Percentiles rank a stretch among this genome's conserved stretches.
These are phyloP conservation scores for Spinibarbus caldwelli DNA, from an alignment of 2,797 vertebrate species.

Conservation along the genomic window DNA sequence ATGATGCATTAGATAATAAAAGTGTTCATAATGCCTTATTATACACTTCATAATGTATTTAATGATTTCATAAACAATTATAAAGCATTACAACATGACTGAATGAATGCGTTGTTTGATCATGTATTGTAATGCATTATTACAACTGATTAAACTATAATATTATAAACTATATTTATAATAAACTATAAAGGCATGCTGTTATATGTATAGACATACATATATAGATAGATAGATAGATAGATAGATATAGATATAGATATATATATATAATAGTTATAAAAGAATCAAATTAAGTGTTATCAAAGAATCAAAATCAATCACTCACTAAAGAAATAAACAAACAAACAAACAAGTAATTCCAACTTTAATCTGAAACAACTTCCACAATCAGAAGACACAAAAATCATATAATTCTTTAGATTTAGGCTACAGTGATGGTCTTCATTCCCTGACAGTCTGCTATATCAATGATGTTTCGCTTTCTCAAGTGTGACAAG, in stretches of 20 bases:
- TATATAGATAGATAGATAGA: too few relatives aligned
- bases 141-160: too few relatives aligned
- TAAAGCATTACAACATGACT: not conserved
- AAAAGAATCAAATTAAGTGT: not conserved
- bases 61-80: not conserved
- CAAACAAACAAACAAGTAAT: not conserved
- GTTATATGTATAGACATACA: too few relatives aligned
- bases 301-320: not conserved
- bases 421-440: not conserved
- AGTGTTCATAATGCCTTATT: not conserved
- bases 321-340: not conserved
- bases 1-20: constrained; percentile 5
- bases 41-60: not conserved
- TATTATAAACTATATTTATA: not conserved
- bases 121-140: not conserved
- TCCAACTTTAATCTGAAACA: not conserved
- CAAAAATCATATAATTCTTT: not conserved
- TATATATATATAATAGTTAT: not conserved
- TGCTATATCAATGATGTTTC: not conserved
- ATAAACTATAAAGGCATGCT: not conserved
- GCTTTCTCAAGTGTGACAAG: constrained; percentile 2
- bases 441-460: not conserved
- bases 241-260: too few relatives aligned
- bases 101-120: not conserved
- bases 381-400: not conserved